Percentiles rank a stretch among this genome's conserved stretches.
Conservation (phyloP, 2,113 vertebrate genomes). For the Nothobranchius kuhntae region DNA sequence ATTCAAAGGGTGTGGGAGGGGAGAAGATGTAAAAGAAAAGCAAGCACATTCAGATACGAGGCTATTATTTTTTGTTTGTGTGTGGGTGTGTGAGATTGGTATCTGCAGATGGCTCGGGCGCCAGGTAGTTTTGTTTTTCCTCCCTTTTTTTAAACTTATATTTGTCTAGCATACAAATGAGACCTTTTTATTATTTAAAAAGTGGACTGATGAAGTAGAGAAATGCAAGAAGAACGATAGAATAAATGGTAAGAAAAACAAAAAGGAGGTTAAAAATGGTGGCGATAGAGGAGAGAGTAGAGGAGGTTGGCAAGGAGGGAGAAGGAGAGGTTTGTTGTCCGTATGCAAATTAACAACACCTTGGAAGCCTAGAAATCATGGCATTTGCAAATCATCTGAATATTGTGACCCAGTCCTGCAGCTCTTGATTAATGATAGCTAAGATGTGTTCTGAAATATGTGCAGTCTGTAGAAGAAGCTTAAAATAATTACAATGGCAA, state of each 20-base stretch:
- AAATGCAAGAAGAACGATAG: conserved; percentile 12
- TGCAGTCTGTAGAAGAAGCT: conserved; percentile 26
- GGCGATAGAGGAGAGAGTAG: conserved; percentile 20
- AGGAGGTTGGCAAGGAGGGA: conserved; percentile 26
- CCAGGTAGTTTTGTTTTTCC: conserved; percentile 36
- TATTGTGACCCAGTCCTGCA: conserved; percentile 63
- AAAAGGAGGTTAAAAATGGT: conserved; percentile 2
- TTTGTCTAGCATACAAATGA: conserved; percentile 24
- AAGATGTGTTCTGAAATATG: conserved; percentile 53
- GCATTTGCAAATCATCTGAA: conserved; percentile 71
- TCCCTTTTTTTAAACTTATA: conserved; percentile 30
- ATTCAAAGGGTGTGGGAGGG: conserved; percentile 58
- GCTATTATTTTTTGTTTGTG: conserved; percentile 53
- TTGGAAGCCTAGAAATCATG: conserved; percentile 52
- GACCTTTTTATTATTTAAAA: conserved; percentile 19
- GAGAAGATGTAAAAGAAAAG: conserved; percentile 42
- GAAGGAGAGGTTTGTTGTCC: conserved; percentile 44
- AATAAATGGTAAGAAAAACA: conserved; percentile 17
- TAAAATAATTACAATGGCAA: conserved; percentile 52
- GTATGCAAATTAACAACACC: conserved; percentile 62
- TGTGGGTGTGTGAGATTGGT: conserved; percentile 57
- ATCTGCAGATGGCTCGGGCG: conserved; percentile 52
- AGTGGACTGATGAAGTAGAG: conserved; percentile 33
- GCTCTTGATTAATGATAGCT: conserved; percentile 67
- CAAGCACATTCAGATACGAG: conserved; percentile 43